These are phyloP conservation scores for Narcine bancroftii DNA, from an alignment of 2,113 vertebrate species.

Conservation along the genomic window DNA sequence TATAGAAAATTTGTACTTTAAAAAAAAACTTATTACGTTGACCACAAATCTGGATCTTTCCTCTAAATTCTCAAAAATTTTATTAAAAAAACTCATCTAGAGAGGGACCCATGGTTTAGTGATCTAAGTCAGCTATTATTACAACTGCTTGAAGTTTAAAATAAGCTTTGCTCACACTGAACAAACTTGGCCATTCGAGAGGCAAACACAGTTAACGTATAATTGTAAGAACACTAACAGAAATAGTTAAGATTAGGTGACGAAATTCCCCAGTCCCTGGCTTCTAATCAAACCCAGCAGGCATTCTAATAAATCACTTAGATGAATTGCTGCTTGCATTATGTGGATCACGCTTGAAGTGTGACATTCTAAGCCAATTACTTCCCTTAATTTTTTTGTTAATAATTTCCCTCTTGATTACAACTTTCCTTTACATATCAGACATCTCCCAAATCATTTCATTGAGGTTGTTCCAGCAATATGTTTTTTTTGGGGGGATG, in stretches of 20 bases:
- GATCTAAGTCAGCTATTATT: not conserved
- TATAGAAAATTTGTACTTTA: not conserved
- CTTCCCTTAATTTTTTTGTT: conserved; percentile 33
- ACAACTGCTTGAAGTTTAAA: conserved; percentile 23
- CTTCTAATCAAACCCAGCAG: conserved; percentile 35
- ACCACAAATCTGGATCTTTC: not conserved
- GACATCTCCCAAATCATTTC: conserved; percentile 13
- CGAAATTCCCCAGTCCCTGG: conserved; percentile 36
- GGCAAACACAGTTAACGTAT: conserved; percentile 8
- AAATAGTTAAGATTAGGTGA: conserved; percentile 30
- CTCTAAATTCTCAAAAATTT: not conserved
- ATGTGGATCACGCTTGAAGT: conserved; percentile 36
- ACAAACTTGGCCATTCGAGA: conserved; percentile 8
- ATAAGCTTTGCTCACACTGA: not conserved
- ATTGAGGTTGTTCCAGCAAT: not conserved
- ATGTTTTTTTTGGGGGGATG: not conserved
- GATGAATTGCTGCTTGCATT: conserved; percentile 38
- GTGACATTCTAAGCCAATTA: conserved; percentile 37
- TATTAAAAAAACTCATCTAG: not conserved
- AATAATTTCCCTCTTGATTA: conserved; percentile 33
- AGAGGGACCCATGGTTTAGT: not conserved
- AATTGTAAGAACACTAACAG: conserved; percentile 15
- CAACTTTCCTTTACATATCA: conserved; percentile 16
- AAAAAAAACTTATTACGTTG: not conserved
- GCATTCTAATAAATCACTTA: conserved; percentile 37